Percentiles rank a stretch among this genome's conserved stretches.
phyloP scores from a whole-genome alignment of 1,140 invertebrate species.

The Drosophila jambulina region DNA sequence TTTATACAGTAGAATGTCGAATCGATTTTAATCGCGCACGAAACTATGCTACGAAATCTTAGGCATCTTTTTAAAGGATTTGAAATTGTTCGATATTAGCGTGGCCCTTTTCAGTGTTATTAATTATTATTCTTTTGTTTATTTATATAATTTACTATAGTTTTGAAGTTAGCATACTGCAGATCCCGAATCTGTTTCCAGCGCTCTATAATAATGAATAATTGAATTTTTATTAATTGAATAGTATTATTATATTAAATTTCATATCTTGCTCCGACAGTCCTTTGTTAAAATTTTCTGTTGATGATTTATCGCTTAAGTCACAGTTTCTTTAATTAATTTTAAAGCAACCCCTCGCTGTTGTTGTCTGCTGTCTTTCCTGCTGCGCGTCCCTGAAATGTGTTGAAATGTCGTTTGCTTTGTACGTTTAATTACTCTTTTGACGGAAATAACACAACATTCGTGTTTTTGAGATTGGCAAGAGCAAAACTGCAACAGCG shows the following conservation, averaged over 20 bases:
- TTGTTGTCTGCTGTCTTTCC: slow-evolving; percentile 18
- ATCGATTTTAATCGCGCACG: too few relatives aligned
- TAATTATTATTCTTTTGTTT: too few relatives aligned
- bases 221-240: neutral
- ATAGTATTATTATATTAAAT: neutral
- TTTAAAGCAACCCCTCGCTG: slow-evolving; percentile 36
- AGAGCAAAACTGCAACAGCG: slow-evolving; percentile 34
- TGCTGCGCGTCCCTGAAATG: slow-evolving; percentile 26
- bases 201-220: neutral
- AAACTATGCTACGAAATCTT: too few relatives aligned
- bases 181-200: neutral
- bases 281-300: too few relatives aligned
- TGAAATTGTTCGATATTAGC: too few relatives aligned
- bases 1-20: too few relatives aligned
- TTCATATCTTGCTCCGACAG: neutral
- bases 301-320: neutral
- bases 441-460: slow-evolving; percentile 81
- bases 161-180: neutral
- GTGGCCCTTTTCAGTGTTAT: too few relatives aligned
- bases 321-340: neutral
- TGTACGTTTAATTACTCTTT: slow-evolving; percentile 82
- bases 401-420: slow-evolving; percentile 74
- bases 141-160: neutral
- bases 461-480: slow-evolving; percentile 65
- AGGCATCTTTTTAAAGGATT: too few relatives aligned